Conservation (phyloP, 2,888 invertebrate genomes). For the Glomeris marginata region DNA sequence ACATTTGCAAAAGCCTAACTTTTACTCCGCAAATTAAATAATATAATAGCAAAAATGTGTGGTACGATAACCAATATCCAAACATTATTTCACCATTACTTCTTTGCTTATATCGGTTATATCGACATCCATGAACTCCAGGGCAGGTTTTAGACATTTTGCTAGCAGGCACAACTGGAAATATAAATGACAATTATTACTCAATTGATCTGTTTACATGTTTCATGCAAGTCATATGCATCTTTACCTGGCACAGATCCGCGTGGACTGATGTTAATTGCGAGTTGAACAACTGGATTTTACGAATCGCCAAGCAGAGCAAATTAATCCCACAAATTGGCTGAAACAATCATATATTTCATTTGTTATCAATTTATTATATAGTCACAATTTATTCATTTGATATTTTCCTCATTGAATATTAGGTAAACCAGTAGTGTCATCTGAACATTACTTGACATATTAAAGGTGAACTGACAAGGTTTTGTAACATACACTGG, state of each 20-base stretch:
- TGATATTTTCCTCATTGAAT: neutral
- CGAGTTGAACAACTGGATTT: constrained; percentile 70
- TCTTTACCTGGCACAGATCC: constrained; percentile 59
- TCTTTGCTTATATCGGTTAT: constrained; percentile 80
- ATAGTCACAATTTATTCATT: neutral
- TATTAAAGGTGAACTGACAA: too few species aligned
- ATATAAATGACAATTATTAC: constrained; percentile 12
- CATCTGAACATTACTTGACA: neutral
- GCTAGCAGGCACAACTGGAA: constrained; percentile 60
- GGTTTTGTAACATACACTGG: too few species aligned
- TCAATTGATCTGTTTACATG: constrained; percentile 4
- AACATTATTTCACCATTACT: constrained; percentile 33
- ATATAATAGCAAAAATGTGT: neutral
- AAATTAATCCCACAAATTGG: constrained; percentile 70
- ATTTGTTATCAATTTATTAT: neutral
- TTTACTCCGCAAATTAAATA: neutral
- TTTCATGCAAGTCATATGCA: neutral
- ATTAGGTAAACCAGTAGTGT: neutral
- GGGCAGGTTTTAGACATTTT: constrained; percentile 80
- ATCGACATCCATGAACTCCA: constrained; percentile 75
- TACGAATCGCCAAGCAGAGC: constrained; percentile 66
- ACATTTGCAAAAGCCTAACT: neutral
- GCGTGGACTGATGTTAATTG: constrained; percentile 90
- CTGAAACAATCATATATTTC: constrained; percentile 25
- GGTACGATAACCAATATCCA: neutral